phyloP scores from a whole-genome alignment of 2,888 invertebrate genomes.

The Oscheius sp. region DNA sequence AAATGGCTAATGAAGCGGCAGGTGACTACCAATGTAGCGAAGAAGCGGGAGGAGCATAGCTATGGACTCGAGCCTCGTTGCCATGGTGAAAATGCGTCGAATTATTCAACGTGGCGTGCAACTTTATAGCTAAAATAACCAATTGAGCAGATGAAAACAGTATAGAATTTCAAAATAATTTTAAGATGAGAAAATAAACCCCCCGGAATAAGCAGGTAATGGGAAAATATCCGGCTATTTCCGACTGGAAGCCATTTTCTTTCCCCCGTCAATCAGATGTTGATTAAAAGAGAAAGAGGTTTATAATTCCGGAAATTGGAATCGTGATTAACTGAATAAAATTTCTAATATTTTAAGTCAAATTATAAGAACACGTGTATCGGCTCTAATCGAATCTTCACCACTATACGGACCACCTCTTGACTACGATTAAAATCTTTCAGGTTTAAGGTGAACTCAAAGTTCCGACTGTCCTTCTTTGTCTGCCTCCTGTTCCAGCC shows the following conservation, averaged over 20 bases:
- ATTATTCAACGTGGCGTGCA: slow-evolving; percentile 35
- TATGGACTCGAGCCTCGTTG: slow-evolving; percentile 27
- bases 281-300: no score
- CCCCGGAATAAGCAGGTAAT: neutral
- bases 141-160: neutral
- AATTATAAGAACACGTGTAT: no score
- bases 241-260: neutral
- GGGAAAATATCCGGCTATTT: neutral
- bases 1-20: neutral
- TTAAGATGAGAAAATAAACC: neutral
- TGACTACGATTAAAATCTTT: no score
- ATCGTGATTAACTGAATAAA: no score
- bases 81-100: slow-evolving; percentile 33
- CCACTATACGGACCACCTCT: no score
- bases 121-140: neutral
- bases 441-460: no score
- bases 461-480: no score
- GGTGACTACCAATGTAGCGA: slow-evolving; percentile 28
- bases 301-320: no score
- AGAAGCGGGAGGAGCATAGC: slow-evolving; percentile 30
- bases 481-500: slow-evolving; percentile 17
- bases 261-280: no score
- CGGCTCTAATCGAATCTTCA: no score
- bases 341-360: no score
- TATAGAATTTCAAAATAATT: neutral